Evolutionary conservation across 2,888 invertebrate genomes (phyloP), one percentile per base, ranked within the genome.

Genomic region (Liposcelis brunnea): DNA sequence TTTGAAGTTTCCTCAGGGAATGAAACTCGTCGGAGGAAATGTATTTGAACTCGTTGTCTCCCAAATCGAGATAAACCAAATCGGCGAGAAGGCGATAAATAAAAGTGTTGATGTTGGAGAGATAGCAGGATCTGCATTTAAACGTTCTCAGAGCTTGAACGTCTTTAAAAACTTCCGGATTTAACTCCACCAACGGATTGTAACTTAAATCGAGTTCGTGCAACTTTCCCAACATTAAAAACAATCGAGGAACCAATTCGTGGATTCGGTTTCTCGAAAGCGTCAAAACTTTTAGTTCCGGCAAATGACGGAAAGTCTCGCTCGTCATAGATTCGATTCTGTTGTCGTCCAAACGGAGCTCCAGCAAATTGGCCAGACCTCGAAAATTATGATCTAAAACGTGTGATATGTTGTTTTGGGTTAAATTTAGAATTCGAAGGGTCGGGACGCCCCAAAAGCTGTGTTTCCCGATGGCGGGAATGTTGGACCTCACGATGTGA

Each of bases 131-230:
- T 52, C 83, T 71, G 59, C 85, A 82, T 57, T 75, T 75, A 52
- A 86, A 72, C 49, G 73, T 65, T 58, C 71, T 71, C 49, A 86
- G 65, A 55, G 77, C 75, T 70, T 80, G 74, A 52, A 74, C 66
- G 63, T 82, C 82, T 58, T 78, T 80, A 62, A 82, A 81, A 42
- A 80, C 79, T 63, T 84, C 84, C 8, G 83, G 81, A 56, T 76
- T 75, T 48, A 86, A 68, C 57, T 83, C 80, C 43, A 69, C 65
- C 43, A 85, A 62, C 40, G 77, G 75, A 64, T 86, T 86, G 52
- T 75, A 72, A 61, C 81, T 81, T 52, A 86, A 64, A 62, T 83
- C 80, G 51, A 86, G 67, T 58, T 71, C 69, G 54, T 72, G 71
- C 51, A 86, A 68, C 58, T 78, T 79, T 42, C 72, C 74, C 46